Conservation (phyloP, 2,888 invertebrate genomes). For the Strigamia maritima region DNA sequence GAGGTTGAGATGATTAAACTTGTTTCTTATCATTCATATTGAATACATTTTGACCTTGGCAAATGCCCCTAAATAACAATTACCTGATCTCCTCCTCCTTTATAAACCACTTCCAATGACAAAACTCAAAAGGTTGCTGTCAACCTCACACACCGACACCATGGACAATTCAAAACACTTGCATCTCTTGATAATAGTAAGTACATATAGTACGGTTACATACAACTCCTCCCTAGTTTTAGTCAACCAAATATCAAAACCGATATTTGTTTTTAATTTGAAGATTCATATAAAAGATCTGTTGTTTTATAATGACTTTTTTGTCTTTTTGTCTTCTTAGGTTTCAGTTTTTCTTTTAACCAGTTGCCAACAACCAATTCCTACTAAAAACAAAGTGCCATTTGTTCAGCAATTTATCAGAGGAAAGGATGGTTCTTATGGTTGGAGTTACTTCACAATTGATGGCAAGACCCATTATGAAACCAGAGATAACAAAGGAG, state of each 20-base stretch:
- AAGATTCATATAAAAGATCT: too few relatives aligned
- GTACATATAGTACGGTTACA: not conserved
- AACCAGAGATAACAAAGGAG: slow-evolving; percentile 30
- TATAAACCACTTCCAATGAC: not conserved
- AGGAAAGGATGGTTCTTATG: slow-evolving; percentile 31
- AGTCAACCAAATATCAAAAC: not conserved
- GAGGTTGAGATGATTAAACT: not conserved
- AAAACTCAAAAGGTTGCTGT: not conserved
- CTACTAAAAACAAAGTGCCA: not conserved
- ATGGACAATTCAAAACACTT: not conserved
- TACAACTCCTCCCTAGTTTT: not conserved
- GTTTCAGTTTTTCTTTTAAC: not conserved
- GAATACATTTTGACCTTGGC: not conserved
- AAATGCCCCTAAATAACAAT: slow-evolving; percentile 11
- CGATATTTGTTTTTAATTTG: too few relatives aligned
- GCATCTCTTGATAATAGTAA: not conserved
- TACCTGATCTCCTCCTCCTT: slow-evolving; percentile 17
- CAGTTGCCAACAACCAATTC: not conserved
- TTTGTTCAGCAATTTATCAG: slow-evolving; percentile 30
- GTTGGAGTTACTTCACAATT: slow-evolving; percentile 35
- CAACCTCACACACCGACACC: not conserved
- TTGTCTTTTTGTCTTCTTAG: not conserved
- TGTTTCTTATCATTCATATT: slow-evolving; percentile 12
- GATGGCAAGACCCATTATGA: slow-evolving; percentile 36
- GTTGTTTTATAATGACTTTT: not conserved